Evolutionary conservation across 2,888 invertebrate genomes (phyloP).

Genomic region (Girardia tigrina): DNA sequence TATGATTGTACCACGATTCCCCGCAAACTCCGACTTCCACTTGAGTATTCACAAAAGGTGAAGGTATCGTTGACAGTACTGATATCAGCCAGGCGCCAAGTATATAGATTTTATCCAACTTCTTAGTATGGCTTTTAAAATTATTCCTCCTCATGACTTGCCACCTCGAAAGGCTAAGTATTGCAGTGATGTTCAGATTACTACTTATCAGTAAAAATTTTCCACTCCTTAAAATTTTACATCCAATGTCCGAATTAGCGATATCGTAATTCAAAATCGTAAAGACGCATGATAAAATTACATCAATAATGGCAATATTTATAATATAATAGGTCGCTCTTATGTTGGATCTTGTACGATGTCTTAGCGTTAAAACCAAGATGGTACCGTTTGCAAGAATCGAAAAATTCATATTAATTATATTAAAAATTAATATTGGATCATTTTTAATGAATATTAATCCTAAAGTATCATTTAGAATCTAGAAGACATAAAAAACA

Average conservation of each 20-base stretch:
- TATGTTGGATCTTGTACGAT: background rate
- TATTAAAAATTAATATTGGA: too few species aligned
- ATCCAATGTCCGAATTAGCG: background rate
- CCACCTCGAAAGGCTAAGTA: background rate
- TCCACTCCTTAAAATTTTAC: background rate
- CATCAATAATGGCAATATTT: background rate
- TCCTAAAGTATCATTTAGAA: too few species aligned
- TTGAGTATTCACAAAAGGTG: background rate
- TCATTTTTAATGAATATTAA: too few species aligned
- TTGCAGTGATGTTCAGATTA: background rate
- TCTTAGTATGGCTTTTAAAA: background rate
- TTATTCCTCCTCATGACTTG: background rate
- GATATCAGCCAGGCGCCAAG: background rate
- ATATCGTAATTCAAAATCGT: background rate
- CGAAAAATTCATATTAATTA: too few species aligned
- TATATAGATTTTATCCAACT: background rate
- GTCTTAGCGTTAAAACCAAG: background rate
- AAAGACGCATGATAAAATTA: background rate
- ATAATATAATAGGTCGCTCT: background rate
- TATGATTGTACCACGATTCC: too few species aligned
- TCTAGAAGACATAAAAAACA: too few species aligned
- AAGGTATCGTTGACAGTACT: background rate
- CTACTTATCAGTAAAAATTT: constrained; percentile 16
- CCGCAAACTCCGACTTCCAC: background rate
- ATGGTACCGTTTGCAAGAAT: background rate